A percentile compares a stretch with the other conserved stretches of the same genome.
Conservation (phyloP, 1,140 invertebrate species). For the Scylla paramamosain region DNA sequence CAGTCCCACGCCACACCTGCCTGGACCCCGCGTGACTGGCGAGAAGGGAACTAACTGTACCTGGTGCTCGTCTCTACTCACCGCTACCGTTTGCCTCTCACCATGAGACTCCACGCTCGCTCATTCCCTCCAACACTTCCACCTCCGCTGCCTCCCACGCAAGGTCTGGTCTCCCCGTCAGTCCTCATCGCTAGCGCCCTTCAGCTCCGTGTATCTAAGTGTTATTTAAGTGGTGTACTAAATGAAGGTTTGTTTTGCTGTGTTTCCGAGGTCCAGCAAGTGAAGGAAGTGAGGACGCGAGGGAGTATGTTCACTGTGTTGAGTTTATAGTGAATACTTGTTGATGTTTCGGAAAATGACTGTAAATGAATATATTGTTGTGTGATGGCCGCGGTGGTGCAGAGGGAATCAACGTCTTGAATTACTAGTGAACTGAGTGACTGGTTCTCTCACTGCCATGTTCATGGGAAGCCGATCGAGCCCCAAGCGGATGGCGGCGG, state of each 20-base stretch:
- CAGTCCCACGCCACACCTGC: not conserved
- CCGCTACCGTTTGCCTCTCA: too few relatives aligned
- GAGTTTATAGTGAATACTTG: not conserved
- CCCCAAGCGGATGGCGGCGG: constrained; percentile 42
- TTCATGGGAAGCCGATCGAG: constrained; percentile 51
- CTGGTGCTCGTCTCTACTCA: not conserved
- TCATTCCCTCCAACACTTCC: not conserved
- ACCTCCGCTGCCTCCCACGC: not conserved
- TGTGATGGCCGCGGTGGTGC: not conserved
- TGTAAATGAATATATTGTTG: not conserved
- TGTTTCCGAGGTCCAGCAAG: not conserved
- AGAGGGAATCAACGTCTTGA: not conserved
- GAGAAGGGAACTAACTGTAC: not conserved
- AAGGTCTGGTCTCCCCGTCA: not conserved
- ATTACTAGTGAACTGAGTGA: not conserved
- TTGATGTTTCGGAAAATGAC: not conserved
- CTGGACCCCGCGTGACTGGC: not conserved
- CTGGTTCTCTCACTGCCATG: constrained; percentile 2
- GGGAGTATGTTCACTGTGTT: not conserved
- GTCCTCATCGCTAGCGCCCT: not conserved
- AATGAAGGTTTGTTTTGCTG: not conserved
- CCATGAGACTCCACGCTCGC: too few relatives aligned
- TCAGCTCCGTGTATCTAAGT: not conserved
- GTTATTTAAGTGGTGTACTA: not conserved
- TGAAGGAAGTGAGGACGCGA: not conserved